These are phyloP conservation scores for Orussus abietinus DNA, from an alignment of 1,140 invertebrate genomes.

Conservation along the genomic window DNA sequence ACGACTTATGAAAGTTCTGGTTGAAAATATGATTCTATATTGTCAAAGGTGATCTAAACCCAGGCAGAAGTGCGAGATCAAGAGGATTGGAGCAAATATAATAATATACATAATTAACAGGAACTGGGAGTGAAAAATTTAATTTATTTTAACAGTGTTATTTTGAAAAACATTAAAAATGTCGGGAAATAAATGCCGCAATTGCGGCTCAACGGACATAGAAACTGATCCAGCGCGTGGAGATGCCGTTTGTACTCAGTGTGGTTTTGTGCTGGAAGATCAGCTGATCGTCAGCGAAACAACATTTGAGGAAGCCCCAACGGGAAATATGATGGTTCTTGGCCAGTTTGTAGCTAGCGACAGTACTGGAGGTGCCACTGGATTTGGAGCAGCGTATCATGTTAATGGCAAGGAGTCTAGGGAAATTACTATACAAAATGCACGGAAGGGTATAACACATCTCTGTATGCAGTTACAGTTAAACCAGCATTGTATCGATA, in stretches of 20 bases:
- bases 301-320: conserved; percentile 90
- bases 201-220: conserved; percentile 92
- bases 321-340: conserved; percentile 81
- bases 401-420: conserved; percentile 81
- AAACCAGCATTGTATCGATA: conserved; percentile 89
- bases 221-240: conserved; percentile 89
- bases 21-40: no score
- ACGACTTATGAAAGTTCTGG: no score
- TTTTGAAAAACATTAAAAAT: no score
- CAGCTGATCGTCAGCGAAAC: conserved; percentile 95
- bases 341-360: conserved; percentile 92
- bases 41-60: no score
- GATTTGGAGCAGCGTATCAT: conserved; percentile 76
- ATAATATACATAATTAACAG: no score
- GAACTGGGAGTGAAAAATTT: no score
- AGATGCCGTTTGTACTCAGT: conserved; percentile 93
- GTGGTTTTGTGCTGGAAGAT: conserved; percentile 93
- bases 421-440: conserved; percentile 85
- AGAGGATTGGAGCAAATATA: no score
- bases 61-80: no score
- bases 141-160: no score
- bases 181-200: conserved; percentile 74
- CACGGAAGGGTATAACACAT: conserved; percentile 74
- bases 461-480: conserved; percentile 76
- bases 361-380: conserved; percentile 74